Base-by-base conservation (phyloP, 2,797 vertebrate species). In the Arrhamphus sclerolepis region DNA sequence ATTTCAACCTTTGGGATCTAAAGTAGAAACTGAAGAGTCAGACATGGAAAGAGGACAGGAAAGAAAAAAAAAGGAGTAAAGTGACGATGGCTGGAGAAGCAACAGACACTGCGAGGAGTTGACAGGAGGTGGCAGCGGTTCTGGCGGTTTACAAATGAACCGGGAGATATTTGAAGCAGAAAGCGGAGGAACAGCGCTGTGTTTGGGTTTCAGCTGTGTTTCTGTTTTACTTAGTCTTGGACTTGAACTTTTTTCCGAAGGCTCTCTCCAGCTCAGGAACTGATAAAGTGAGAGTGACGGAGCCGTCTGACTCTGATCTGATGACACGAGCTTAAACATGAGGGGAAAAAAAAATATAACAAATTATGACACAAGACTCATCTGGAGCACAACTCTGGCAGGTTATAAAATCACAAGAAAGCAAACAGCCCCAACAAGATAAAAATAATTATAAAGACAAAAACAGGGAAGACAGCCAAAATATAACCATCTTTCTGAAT, bases 231-330 rank as follows among this genome's bases (percentile, higher is more conserved):
- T 92, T 93, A 38, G 91, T 83, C 73, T 90, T 92, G 79, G 85
- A 87, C 90, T 93, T 92, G 92, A 93, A 94, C 84, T 92, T 93
- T 87, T 92, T 93, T 75, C 90, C 91, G 43, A 80, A 93, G 90
- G 93, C 84, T 46, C 87, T 89, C 85, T 96, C 93, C 91, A 90
- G 85, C 85, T 94, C 93, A 42, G 84, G 80, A 72, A 93, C 91
- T 40, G 93, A 95, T 84, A 91, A 42, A 71, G 91, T 94, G 88
- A 94, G 91, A 69, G 90, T 93, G 80, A 93, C 93, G 87, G 87
- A 84, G 82, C 91, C 93, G 54, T 92, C 93, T 43, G 87, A 84
- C 77, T 92, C 92, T 66, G 88, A 92, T 62, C 63, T 74, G 83
- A 88, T 81, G 65, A 89, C 88, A 65, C 48, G 80, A 84, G 92